phyloP scores from a whole-genome alignment of 1,140 invertebrate genomes.

The Ostrea denselamellosa region DNA sequence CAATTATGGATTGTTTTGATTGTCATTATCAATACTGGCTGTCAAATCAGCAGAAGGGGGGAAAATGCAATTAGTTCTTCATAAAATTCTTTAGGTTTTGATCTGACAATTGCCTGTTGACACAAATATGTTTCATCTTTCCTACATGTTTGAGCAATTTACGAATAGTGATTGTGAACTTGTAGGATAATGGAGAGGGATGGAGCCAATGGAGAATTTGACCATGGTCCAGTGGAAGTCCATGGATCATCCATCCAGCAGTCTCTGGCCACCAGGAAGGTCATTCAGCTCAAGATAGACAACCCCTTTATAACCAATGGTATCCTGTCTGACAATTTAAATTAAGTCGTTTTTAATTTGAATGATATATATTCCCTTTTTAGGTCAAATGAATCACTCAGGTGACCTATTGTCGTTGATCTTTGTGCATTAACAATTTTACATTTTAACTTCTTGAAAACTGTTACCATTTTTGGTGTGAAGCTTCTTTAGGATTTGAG shows the following conservation, averaged over 20 bases:
- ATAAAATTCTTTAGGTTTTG: no score
- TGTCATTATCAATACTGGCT: no score
- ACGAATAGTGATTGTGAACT: not conserved
- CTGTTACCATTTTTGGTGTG: no score
- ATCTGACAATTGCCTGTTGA: no score
- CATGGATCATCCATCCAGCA: not conserved
- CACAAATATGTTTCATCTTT: no score
- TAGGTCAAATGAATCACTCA: not conserved
- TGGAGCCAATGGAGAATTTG: slow-evolving; percentile 8
- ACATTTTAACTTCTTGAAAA: no score
- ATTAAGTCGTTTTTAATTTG: no score
- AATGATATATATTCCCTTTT: not conserved
- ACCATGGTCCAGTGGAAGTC: not conserved
- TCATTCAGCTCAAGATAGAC: slow-evolving; percentile 44
- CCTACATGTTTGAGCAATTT: not conserved
- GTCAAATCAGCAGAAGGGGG: no score
- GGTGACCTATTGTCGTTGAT: not conserved
- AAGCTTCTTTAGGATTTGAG: not conserved
- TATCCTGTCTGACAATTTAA: not conserved
- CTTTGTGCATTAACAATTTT: not conserved
- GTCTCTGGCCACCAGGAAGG: not conserved
- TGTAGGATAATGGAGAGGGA: slow-evolving; percentile 19
- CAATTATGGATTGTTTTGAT: no score
- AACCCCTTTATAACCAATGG: slow-evolving; percentile 30
- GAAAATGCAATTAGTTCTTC: no score